Evolutionary conservation across 1,140 invertebrate genomes (phyloP).

Genomic region (Phymastichus coffea): DNA sequence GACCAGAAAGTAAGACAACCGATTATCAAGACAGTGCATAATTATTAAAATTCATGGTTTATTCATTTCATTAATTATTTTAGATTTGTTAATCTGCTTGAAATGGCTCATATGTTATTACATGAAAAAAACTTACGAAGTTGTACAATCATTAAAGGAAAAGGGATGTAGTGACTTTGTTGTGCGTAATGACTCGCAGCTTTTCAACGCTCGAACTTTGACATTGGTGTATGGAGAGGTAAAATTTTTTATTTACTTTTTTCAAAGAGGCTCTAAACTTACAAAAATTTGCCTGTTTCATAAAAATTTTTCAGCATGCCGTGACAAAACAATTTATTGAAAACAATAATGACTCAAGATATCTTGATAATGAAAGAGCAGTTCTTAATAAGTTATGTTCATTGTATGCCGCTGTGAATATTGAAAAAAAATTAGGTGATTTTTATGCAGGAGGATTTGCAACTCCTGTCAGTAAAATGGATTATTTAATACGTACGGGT

Average conservation of each 20-base stretch:
- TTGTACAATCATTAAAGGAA: constrained; percentile 60
- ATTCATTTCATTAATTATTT: constrained; percentile 40
- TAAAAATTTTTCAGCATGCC: constrained; percentile 58
- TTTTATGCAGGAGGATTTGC: constrained; percentile 76
- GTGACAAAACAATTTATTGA: constrained; percentile 62
- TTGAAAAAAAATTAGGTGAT: constrained; percentile 75
- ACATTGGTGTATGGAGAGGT: constrained; percentile 76
- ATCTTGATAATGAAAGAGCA: constrained; percentile 50
- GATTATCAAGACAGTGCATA: no score
- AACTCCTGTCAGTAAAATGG: constrained; percentile 46
- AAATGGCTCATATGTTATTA: constrained; percentile 85
- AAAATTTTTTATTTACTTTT: no score
- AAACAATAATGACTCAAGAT: constrained; percentile 55
- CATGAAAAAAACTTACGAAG: constrained; percentile 67
- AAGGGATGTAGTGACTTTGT: constrained; percentile 68
- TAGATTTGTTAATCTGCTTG: constrained; percentile 73
- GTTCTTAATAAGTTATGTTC: constrained; percentile 68
- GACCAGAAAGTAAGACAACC: constrained; percentile 59
- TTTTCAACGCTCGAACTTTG: constrained; percentile 75
- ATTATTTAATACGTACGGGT: constrained; percentile 60
- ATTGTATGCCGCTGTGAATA: constrained; percentile 69
- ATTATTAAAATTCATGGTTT: no score
- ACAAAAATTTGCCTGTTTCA: constrained; percentile 1
- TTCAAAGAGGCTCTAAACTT: neutral
- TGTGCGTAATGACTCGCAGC: constrained; percentile 78